These are phyloP conservation scores for Bombus vancouverensis DNA, from an alignment of 1,140 invertebrate genomes.

Conservation along the genomic window DNA sequence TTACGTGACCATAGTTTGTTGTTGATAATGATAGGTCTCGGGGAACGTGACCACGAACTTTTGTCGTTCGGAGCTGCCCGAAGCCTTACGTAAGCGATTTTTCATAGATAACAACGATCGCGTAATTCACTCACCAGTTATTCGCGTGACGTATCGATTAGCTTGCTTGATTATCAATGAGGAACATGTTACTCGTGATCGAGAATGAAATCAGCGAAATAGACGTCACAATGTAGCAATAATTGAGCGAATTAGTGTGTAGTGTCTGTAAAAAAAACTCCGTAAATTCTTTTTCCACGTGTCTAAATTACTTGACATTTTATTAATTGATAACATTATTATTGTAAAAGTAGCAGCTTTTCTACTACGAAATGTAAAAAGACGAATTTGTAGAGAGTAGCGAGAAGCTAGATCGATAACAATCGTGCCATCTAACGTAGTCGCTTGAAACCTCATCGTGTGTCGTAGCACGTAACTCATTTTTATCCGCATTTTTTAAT, in stretches of 20 bases:
- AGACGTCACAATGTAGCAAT: not conserved
- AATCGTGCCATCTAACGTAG: slow-evolving; percentile 8
- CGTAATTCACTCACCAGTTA: not conserved
- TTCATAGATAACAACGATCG: not conserved
- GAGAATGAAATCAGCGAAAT: not conserved
- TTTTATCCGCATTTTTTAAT: not conserved
- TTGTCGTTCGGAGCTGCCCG: too few relatives aligned
- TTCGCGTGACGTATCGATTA: not conserved
- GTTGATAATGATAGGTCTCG: not conserved
- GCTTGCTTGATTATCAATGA: not conserved
- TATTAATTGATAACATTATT: not conserved
- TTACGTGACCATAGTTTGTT: not conserved
- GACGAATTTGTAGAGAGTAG: not conserved
- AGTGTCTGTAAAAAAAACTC: not conserved
- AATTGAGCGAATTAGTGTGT: too few relatives aligned
- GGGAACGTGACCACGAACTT: not conserved
- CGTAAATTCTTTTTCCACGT: not conserved
- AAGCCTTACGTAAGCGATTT: slow-evolving; percentile 1
- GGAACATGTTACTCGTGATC: not conserved
- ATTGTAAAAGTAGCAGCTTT: not conserved
- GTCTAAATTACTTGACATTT: too few relatives aligned
- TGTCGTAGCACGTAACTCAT: not conserved
- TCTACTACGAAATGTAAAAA: fast-evolving
- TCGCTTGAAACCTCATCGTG: not conserved
- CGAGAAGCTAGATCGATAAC: not conserved